Percentiles rank a stretch among this genome's conserved stretches.
phyloP scores from a whole-genome alignment of 2,113 vertebrate species.

The Nematolebias whitei region DNA sequence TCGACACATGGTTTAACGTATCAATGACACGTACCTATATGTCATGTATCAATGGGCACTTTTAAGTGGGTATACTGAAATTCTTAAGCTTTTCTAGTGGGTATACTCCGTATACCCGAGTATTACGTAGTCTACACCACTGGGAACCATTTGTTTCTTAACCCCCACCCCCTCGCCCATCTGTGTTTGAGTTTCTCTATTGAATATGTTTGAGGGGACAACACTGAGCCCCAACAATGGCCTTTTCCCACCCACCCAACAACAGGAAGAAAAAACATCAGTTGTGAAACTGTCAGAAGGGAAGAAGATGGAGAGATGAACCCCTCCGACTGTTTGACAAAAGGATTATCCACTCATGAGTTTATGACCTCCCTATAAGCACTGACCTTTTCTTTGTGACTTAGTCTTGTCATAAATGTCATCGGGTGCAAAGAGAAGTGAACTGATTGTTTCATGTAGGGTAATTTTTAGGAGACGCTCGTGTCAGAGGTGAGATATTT shows the following conservation, averaged over 20 bases:
- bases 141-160: slow-evolving; percentile 75
- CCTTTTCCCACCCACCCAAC: slow-evolving; percentile 53
- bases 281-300: slow-evolving; percentile 49
- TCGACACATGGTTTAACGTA: too few relatives aligned
- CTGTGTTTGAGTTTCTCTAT: slow-evolving; percentile 75
- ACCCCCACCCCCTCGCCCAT: slow-evolving; percentile 42
- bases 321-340: slow-evolving; percentile 56
- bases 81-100: too few relatives aligned
- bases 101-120: too few relatives aligned
- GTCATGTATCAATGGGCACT: too few relatives aligned
- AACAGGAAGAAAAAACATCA: slow-evolving; percentile 38
- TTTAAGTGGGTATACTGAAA: too few relatives aligned
- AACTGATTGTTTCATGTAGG: neutral
- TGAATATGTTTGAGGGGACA: slow-evolving; percentile 59
- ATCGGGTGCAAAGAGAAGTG: neutral
- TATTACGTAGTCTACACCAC: too few relatives aligned
- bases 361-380: slow-evolving; percentile 51
- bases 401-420: neutral
- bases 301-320: slow-evolving; percentile 37
- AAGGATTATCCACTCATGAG: slow-evolving; percentile 55
- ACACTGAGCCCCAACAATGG: slow-evolving; percentile 53
- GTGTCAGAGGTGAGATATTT: neutral
- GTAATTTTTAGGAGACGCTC: neutral
- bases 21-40: too few relatives aligned
- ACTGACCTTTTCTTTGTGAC: slow-evolving; percentile 46